Evolutionary conservation across 2,888 invertebrate species (phyloP), one percentile per base, ranked within the genome.

Genomic region (Brachyptera putata): DNA sequence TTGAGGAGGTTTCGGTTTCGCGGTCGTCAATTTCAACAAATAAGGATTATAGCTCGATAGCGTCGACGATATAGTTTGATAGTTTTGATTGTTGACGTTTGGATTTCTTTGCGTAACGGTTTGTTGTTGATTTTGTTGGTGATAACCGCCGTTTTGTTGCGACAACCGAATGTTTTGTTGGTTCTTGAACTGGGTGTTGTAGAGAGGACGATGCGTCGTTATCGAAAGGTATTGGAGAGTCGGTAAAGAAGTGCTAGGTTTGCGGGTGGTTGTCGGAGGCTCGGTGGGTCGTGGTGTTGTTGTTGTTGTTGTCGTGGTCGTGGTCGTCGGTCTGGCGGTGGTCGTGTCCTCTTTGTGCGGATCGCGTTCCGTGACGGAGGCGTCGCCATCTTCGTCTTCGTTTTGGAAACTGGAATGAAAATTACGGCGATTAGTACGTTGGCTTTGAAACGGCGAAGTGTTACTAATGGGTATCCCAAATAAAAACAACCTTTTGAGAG

Each of bases 281-380:
- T 16, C 30, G 4, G 36, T 46, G 26, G 43, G 14, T 24, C 13
- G n/a, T 4, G 57, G 18, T 11, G 50, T 58, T 4, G 53, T 41
- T 24, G 53, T 37, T 43, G 49, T 65, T 63, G 30, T 65, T 62
- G 53, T 66, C 63, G 67, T 43, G 14, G 62, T 61, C 30, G 59
- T 53, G 5, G 58, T 26, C 16, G 48, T 22, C 24, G 58, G 16
- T 18, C 49, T 18, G 26, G 34, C 13, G 36, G 58, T 26, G 14
- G 50, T 41, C 41, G 50, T 4, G 21, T 53, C 39, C 25, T 39
- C 39, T 18, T 50, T 26, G 22, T 37, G n/a, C 34, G 50, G 26
- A 50, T 39, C 18, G 26, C 37, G 58, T 21, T n/a, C 24, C 18
- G 55, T 53, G 30, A 14, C 34, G 30, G 14, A 21, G 2, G 16